Evolutionary conservation across 2,797 vertebrate genomes (phyloP).

Genomic region (Myotis myotis): DNA sequence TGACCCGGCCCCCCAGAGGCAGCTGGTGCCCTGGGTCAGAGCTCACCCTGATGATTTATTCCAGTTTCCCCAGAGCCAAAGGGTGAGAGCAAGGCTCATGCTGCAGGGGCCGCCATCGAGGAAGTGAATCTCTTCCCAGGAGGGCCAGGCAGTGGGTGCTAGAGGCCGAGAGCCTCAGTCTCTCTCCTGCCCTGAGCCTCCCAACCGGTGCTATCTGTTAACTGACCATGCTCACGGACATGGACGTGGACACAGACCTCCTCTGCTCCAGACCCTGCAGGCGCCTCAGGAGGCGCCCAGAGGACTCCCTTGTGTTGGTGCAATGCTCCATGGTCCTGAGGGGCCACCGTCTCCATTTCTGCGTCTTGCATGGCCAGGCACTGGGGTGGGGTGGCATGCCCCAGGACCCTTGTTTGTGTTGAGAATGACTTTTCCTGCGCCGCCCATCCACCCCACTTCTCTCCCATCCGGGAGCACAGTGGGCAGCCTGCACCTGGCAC

Average conservation of each 20-base stretch:
- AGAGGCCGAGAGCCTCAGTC: slow-evolving; percentile 43
- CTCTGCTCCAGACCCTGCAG: slow-evolving; percentile 51
- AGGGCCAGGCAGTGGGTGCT: slow-evolving; percentile 68
- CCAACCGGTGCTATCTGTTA: slow-evolving; percentile 75
- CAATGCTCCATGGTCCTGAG: slow-evolving; percentile 19
- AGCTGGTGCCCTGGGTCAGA: slow-evolving; percentile 26
- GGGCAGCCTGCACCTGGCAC: not conserved
- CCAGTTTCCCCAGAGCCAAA: slow-evolving; percentile 19
- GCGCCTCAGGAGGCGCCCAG: slow-evolving; percentile 42
- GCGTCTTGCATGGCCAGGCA: slow-evolving; percentile 77
- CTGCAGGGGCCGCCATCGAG: not conserved
- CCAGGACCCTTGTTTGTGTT: slow-evolving; percentile 70
- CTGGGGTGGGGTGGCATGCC: slow-evolving; percentile 62
- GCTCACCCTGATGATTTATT: not conserved
- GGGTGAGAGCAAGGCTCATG: not conserved
- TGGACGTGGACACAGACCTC: slow-evolving; percentile 67
- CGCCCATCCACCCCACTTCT: slow-evolving; percentile 6
- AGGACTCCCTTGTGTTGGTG: slow-evolving; percentile 63
- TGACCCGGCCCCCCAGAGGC: slow-evolving; percentile 27
- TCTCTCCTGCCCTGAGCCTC: slow-evolving; percentile 62
- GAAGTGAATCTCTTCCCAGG: slow-evolving; percentile 24
- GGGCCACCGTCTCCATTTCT: slow-evolving; percentile 60
- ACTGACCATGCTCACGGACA: slow-evolving; percentile 49
- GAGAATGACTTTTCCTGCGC: slow-evolving; percentile 64
- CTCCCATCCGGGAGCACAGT: not conserved